Evolutionary conservation across 2,113 vertebrate genomes (phyloP).

Genomic region (Labeo catla): DNA sequence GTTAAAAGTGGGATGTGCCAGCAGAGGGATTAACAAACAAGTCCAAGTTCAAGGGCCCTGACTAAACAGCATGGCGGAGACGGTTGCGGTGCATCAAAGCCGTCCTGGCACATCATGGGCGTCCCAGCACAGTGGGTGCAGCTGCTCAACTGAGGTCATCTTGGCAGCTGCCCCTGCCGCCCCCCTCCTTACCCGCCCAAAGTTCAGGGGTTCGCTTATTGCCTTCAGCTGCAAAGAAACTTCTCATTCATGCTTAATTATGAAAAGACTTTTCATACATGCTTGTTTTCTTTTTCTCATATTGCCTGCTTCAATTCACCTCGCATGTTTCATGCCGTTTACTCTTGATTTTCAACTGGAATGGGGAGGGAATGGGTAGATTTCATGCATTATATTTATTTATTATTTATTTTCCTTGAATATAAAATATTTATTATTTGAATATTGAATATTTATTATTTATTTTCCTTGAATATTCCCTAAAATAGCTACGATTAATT

Average conservation of each 20-base stretch:
- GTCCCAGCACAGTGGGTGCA: slow-evolving; percentile 52
- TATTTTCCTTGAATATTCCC: not conserved
- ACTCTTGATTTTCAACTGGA: not conserved
- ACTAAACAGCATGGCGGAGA: slow-evolving; percentile 58
- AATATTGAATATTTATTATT: not conserved
- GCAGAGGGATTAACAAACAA: slow-evolving; percentile 55
- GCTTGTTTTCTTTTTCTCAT: not conserved
- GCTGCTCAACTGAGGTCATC: slow-evolving; percentile 76
- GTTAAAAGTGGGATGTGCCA: slow-evolving; percentile 27
- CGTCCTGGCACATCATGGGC: slow-evolving; percentile 47
- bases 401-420: not conserved
- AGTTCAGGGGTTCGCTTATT: slow-evolving; percentile 32
- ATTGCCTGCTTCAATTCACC: slow-evolving; percentile 4
- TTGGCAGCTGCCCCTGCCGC: slow-evolving; percentile 65
- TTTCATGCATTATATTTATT: not conserved
- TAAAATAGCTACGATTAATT: not conserved
- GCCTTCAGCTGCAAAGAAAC: slow-evolving; percentile 24
- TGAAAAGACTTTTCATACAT: not conserved
- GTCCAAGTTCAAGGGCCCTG: slow-evolving; percentile 54
- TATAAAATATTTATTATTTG: too few relatives aligned
- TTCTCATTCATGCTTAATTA: slow-evolving; percentile 39
- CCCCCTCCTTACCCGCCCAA: not conserved
- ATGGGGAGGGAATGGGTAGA: not conserved
- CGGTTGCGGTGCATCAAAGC: slow-evolving; percentile 71
- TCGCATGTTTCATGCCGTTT: not conserved